phyloP scores from a whole-genome alignment of 2,888 invertebrate species.

The Drosophila putrida region DNA sequence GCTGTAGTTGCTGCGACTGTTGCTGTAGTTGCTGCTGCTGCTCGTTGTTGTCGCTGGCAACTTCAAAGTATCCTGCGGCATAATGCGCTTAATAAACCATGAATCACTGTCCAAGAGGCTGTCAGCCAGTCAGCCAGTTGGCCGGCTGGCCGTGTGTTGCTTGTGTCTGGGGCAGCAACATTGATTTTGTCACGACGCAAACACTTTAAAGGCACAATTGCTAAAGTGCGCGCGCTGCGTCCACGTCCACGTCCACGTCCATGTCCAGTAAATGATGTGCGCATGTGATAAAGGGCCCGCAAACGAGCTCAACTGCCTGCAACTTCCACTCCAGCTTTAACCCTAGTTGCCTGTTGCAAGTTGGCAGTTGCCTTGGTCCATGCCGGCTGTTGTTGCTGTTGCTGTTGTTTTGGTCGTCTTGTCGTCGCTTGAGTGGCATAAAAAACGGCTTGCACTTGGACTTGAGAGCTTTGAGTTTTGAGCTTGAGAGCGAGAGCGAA shows the following conservation, averaged over 20 bases:
- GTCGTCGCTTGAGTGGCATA: constrained; percentile 77
- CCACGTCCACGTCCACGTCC: constrained; percentile 31
- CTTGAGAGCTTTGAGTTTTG: constrained; percentile 46
- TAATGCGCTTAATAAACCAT: constrained; percentile 85
- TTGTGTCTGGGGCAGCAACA: constrained; percentile 71
- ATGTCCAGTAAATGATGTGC: constrained; percentile 74
- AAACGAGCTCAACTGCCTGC: constrained; percentile 46
- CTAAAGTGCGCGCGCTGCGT: constrained; percentile 71
- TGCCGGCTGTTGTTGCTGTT: constrained; percentile 31
- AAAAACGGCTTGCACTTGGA: constrained; percentile 78
- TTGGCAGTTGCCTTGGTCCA: constrained; percentile 18
- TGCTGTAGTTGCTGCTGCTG: constrained; percentile 20
- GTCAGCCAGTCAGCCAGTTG: constrained; percentile 54
- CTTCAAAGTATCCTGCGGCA: constrained; percentile 82
- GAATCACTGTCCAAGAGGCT: constrained; percentile 82
- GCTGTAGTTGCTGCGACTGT: constrained; percentile 15
- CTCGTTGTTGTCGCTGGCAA: constrained; percentile 51
- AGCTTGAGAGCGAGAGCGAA: constrained; percentile 7
- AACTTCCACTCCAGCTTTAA: constrained; percentile 18
- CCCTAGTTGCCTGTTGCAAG: constrained; percentile 22
- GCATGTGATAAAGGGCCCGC: constrained; percentile 79
- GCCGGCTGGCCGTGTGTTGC: constrained; percentile 15
- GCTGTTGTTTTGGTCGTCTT: constrained; percentile 52
- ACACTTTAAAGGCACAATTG: constrained; percentile 80
- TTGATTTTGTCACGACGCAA: constrained; percentile 82